Conservation (phyloP, 2,888 invertebrate genomes). For the Dorcus hopei region DNA sequence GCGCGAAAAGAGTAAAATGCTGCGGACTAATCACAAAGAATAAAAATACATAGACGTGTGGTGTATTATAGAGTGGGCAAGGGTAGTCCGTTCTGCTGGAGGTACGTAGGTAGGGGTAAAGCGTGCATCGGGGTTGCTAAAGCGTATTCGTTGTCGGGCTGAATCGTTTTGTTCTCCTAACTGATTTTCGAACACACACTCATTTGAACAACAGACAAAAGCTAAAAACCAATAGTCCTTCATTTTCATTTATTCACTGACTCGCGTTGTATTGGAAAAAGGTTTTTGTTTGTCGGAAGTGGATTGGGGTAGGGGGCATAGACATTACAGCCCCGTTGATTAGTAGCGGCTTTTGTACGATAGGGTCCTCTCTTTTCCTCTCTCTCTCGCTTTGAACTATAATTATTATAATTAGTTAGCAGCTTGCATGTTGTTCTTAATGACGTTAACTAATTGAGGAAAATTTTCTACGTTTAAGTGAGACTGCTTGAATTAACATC, state of each 20-base stretch:
- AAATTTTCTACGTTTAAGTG: neutral
- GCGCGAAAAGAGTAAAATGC: constrained; percentile 51
- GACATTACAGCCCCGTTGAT: constrained; percentile 32
- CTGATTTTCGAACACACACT: constrained; percentile 47
- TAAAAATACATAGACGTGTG: constrained; percentile 47
- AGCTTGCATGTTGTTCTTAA: neutral
- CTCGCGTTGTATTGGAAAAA: constrained; percentile 51
- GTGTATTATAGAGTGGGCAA: constrained; percentile 6
- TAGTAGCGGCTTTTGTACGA: constrained; percentile 34
- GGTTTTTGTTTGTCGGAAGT: constrained; percentile 47
- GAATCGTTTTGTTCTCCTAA: constrained; percentile 50
- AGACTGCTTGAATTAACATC: too few relatives aligned
- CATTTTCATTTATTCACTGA: constrained; percentile 52
- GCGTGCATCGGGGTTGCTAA: constrained; percentile 22
- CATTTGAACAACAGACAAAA: constrained; percentile 50
- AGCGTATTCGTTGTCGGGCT: constrained; percentile 31
- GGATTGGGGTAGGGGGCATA: constrained; percentile 26
- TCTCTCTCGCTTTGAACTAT: constrained; percentile 33
- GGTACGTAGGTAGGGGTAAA: constrained; percentile 13
- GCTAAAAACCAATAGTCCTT: constrained; percentile 53
- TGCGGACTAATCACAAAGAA: constrained; percentile 52
- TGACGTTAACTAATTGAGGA: constrained; percentile 1
- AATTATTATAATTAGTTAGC: constrained; percentile 46
- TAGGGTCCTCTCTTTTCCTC: constrained; percentile 25
- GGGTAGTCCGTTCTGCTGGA: neutral